These are phyloP conservation scores for Falco cherrug DNA, from an alignment of 2,797 vertebrate genomes.

Conservation along the genomic window DNA sequence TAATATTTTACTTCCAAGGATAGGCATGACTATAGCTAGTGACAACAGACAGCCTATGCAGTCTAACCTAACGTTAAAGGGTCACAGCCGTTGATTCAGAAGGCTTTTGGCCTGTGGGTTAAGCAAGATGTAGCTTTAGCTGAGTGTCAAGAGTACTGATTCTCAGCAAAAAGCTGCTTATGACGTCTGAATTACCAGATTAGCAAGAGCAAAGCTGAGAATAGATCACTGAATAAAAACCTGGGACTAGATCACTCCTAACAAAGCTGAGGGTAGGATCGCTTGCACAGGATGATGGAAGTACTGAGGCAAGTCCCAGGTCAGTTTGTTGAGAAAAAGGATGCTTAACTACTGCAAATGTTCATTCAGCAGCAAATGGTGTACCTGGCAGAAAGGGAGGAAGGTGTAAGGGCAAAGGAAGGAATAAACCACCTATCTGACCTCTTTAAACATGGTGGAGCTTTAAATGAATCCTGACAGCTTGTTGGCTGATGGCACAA, in stretches of 20 bases:
- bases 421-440: neutral
- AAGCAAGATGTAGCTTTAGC: neutral
- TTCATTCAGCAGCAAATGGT: neutral
- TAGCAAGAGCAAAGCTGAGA: neutral
- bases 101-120: neutral
- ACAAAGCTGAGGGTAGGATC: neutral
- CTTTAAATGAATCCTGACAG: neutral
- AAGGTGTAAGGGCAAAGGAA: neutral
- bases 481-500: neutral
- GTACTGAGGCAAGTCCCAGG: neutral
- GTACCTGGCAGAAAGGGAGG: neutral
- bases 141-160: neutral
- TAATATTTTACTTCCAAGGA: conserved; percentile 17
- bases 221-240: neutral
- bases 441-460: neutral
- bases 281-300: neutral
- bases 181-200: neutral
- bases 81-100: neutral
- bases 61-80: neutral
- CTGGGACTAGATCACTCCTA: neutral
- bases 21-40: neutral
- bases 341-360: neutral
- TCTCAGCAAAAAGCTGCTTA: neutral
- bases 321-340: neutral
- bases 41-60: neutral